phyloP scores from a whole-genome alignment of 2,113 vertebrate species.

The Pluvialis apricaria region DNA sequence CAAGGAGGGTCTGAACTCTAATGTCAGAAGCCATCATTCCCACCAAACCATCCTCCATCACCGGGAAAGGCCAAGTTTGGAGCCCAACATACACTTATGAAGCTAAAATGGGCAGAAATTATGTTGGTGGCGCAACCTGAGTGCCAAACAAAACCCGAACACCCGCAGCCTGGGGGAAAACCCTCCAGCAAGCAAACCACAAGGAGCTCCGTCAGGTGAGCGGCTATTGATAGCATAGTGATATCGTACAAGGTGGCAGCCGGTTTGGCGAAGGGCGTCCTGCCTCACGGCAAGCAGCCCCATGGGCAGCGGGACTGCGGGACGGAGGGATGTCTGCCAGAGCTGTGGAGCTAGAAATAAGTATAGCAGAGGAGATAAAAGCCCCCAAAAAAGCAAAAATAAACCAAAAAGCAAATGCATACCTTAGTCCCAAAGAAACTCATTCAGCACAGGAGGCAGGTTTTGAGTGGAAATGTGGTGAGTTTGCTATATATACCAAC shows the following conservation, averaged over 20 bases:
- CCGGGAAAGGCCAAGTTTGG: background rate
- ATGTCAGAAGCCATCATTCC: background rate
- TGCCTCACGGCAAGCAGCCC: background rate
- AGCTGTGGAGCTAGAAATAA: background rate
- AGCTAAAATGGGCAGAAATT: background rate
- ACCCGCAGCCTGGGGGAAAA: background rate
- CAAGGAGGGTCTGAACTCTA: background rate
- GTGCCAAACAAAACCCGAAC: background rate
- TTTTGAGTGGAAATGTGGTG: slow-evolving; percentile 11
- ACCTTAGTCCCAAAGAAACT: background rate
- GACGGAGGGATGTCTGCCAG: background rate
- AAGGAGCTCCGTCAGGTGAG: background rate
- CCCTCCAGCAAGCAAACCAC: background rate
- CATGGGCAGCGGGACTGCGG: background rate
- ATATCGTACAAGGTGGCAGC: background rate
- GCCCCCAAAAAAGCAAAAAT: too few species aligned
- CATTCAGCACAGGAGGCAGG: slow-evolving; percentile 8
- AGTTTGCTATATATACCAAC: slow-evolving; percentile 29
- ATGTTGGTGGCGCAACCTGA: background rate
- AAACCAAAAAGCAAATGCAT: background rate
- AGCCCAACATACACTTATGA: background rate
- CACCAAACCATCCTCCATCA: background rate
- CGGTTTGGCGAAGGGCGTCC: rapidly evolving
- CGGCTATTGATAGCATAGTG: background rate
- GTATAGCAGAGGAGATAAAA: background rate